Evolutionary conservation across 2,888 invertebrate genomes (phyloP).

Genomic region (Chorisops tibialis): DNA sequence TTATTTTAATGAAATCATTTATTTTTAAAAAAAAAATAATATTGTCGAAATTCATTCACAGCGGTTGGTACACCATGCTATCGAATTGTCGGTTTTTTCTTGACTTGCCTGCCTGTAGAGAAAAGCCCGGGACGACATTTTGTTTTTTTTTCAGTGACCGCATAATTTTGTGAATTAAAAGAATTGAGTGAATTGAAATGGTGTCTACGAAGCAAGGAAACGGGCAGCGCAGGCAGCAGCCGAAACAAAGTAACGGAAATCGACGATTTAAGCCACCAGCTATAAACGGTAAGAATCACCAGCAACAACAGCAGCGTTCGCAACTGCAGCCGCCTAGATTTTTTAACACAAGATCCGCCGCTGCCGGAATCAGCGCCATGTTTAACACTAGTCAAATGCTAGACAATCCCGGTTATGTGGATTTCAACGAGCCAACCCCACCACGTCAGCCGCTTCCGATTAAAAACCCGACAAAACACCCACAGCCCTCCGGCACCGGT

Average conservation of each 20-base stretch:
- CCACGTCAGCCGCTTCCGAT: conserved; percentile 24
- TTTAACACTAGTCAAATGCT: conserved; percentile 50
- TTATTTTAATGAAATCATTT: no score
- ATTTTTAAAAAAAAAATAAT: no score
- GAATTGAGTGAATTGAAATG: background rate
- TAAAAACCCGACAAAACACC: conserved; percentile 7
- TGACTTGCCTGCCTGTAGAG: background rate
- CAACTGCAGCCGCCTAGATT: background rate
- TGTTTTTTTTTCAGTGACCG: conserved; percentile 16
- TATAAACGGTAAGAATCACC: background rate
- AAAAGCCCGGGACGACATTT: conserved; percentile 22
- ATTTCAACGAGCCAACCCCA: conserved; percentile 47
- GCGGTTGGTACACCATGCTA: no score
- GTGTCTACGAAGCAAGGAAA: conserved; percentile 10
- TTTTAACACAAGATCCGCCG: conserved; percentile 20
- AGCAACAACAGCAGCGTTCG: no score
- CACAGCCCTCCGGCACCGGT: background rate
- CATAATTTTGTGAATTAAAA: background rate
- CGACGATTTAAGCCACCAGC: background rate
- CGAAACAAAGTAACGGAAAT: conserved; percentile 3
- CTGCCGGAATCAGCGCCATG: conserved; percentile 39
- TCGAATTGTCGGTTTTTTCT: no score
- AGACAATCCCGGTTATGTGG: conserved; percentile 51
- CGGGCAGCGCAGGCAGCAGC: background rate
- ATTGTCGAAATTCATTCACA: no score